A percentile compares a stretch with the other conserved stretches of the same genome.
Conservation (phyloP, 2,113 vertebrate species). For the Cyphomyrus discorhynchus region DNA sequence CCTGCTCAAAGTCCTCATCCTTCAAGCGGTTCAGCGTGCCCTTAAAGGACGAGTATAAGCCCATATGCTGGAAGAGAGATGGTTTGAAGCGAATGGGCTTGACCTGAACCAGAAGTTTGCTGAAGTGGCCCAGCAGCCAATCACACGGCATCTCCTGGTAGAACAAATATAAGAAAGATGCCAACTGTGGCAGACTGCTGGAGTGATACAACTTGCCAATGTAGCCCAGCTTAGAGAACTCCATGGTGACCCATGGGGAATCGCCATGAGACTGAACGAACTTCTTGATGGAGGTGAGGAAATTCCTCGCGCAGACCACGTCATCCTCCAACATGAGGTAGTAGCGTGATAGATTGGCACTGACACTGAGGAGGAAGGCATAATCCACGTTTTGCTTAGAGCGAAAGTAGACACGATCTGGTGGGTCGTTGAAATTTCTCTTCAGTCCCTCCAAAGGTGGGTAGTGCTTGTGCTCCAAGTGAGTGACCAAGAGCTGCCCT, state of each 20-base stretch:
- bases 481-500: slow-evolving; percentile 66
- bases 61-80: slow-evolving; percentile 73
- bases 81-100: slow-evolving; percentile 62
- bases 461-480: slow-evolving; percentile 45
- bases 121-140: slow-evolving; percentile 71
- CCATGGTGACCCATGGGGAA: slow-evolving; percentile 68
- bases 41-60: slow-evolving; percentile 62
- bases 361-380: slow-evolving; percentile 70
- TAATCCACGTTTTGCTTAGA: slow-evolving; percentile 80
- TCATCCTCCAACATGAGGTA: slow-evolving; percentile 80
- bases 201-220: slow-evolving; percentile 78
- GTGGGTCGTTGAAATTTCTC: slow-evolving; percentile 56
- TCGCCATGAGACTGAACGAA: slow-evolving; percentile 40
- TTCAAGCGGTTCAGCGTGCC: slow-evolving; percentile 61
- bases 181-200: slow-evolving; percentile 61
- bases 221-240: slow-evolving; percentile 78
- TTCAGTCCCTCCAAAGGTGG: slow-evolving; percentile 59
- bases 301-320: slow-evolving; percentile 54
- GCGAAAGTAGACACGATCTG: slow-evolving; percentile 65
- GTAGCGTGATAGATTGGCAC: slow-evolving; percentile 63
- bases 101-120: slow-evolving; percentile 64
- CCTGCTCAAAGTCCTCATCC: slow-evolving; percentile 57
- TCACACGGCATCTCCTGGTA: slow-evolving; percentile 78
- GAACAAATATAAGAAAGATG: slow-evolving; percentile 74
- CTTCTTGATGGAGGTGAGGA: slow-evolving; percentile 59